Evolutionary conservation across 2,888 invertebrate species (phyloP), one percentile per base, ranked within the genome.

Genomic region (Iselma pallidipennis): DNA sequence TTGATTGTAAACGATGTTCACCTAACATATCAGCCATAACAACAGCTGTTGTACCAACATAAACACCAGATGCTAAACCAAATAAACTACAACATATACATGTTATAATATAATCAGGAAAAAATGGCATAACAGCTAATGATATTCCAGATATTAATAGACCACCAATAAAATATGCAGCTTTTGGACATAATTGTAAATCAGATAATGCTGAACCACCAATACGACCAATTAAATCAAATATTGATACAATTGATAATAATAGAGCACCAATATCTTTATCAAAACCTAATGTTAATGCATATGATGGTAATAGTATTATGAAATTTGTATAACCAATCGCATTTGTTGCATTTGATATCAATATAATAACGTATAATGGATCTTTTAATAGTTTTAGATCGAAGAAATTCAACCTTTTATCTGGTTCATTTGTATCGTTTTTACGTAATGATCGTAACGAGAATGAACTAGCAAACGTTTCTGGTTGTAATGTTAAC

Each of bases 21-120:
- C 94, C 94, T 5, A 94, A 77, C 89, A 94, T 89, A 75, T 94
- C 94, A 0, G 93, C 92, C 91, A 94, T 92, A 3, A 94, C 92
- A 37, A 94, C 88, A 0, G 94, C 93, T 0, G 93, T 93, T 12
- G 94, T 89, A 3, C 94, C 94, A 0, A 93, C 92, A 77, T 94
- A 94, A 2, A 91, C 87, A 9, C 94, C 94, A 0, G 94, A 93
- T 2, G 93, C 90, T 14, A 94, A 81, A 1, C 94, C 94, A 74
- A 94, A 94, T 0, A 91, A 75, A 0, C 89, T 88, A 78, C 93
- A 94, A 75, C 89, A 90, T 26, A 85, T 83, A 53, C 90, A 87
- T 1, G 92, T 85, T 51, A 85, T 83, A 0, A 81, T 76, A 76
- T 91, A 94, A 37, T 85, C 85, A 0, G 81, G 77, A n/a, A 89